These are phyloP conservation scores for Eciton burchellii DNA, from an alignment of 1,140 invertebrate species.

Conservation along the genomic window DNA sequence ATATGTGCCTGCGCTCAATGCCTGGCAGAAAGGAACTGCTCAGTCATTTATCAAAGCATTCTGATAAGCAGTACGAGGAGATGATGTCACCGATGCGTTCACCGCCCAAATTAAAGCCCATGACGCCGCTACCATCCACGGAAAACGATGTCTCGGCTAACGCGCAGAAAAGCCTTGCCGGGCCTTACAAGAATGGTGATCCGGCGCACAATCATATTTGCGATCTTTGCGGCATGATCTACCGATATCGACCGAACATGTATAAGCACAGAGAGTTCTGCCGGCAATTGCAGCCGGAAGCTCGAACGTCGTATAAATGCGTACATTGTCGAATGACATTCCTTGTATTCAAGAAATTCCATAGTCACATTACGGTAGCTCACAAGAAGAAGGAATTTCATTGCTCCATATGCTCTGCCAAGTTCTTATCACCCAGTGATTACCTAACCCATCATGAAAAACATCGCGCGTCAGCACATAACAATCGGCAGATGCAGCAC, in stretches of 20 bases:
- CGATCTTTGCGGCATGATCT: slow-evolving; percentile 84
- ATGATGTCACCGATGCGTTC: slow-evolving; percentile 64
- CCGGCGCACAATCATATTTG: slow-evolving; percentile 81
- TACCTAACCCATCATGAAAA: slow-evolving; percentile 78
- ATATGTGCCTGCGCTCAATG: slow-evolving; percentile 82
- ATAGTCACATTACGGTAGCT: slow-evolving; percentile 73
- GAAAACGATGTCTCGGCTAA: not conserved
- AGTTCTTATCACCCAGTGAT: slow-evolving; percentile 72
- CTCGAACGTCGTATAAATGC: slow-evolving; percentile 79
- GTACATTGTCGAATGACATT: slow-evolving; percentile 82
- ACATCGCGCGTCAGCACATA: slow-evolving; percentile 66
- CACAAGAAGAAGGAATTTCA: slow-evolving; percentile 80
- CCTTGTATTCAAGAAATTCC: slow-evolving; percentile 82
- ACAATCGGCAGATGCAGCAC: not conserved
- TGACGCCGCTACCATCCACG: slow-evolving; percentile 43
- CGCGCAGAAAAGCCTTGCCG: not conserved
- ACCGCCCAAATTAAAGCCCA: slow-evolving; percentile 73
- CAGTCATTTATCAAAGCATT: slow-evolving; percentile 79
- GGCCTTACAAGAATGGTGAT: slow-evolving; percentile 81
- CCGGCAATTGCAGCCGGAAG: slow-evolving; percentile 67
- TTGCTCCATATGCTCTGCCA: slow-evolving; percentile 74
- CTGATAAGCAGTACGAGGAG: slow-evolving; percentile 78
- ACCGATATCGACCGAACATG: slow-evolving; percentile 81
- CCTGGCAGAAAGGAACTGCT: slow-evolving; percentile 79
- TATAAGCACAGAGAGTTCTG: slow-evolving; percentile 80